These are phyloP conservation scores for Colinus virginianus DNA, from an alignment of 2,113 vertebrate species.

Conservation along the genomic window DNA sequence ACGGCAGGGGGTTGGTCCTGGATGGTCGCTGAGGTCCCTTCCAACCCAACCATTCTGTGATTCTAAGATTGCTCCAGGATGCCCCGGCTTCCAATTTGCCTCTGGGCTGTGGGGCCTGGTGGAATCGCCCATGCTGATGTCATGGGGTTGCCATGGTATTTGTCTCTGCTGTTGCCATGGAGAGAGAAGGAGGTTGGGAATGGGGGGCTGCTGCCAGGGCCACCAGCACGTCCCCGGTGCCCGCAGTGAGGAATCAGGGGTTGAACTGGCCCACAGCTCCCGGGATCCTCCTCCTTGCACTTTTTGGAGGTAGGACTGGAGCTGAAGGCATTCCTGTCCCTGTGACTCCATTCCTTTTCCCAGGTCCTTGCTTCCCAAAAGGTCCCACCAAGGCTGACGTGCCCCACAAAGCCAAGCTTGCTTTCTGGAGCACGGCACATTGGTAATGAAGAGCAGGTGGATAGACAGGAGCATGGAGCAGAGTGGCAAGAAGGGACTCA, in stretches of 20 bases:
- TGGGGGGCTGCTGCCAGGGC: neutral
- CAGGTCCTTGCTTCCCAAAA: too few relatives aligned
- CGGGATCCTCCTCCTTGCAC: neutral
- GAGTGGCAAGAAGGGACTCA: too few relatives aligned
- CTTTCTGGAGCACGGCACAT: too few relatives aligned
- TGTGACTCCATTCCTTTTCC: too few relatives aligned
- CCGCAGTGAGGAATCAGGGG: neutral
- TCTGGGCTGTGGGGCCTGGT: neutral
- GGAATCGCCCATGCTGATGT: slow-evolving; percentile 16
- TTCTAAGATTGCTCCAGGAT: neutral
- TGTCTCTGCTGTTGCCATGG: neutral
- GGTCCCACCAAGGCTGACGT: too few relatives aligned
- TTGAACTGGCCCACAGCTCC: neutral
- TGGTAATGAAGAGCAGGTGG: too few relatives aligned
- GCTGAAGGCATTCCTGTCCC: too few relatives aligned
- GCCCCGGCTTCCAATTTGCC: fast-evolving
- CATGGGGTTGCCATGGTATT: slow-evolving; percentile 46
- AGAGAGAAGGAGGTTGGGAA: neutral
- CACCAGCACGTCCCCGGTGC: neutral
- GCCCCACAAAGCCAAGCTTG: too few relatives aligned
- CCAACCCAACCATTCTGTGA: too few relatives aligned
- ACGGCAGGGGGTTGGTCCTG: too few relatives aligned
- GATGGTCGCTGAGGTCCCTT: too few relatives aligned
- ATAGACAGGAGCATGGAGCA: too few relatives aligned
- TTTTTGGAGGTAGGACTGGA: neutral